These are phyloP conservation scores for Mesochorus sp. DNA, from an alignment of 2,888 invertebrate species.

Conservation along the genomic window DNA sequence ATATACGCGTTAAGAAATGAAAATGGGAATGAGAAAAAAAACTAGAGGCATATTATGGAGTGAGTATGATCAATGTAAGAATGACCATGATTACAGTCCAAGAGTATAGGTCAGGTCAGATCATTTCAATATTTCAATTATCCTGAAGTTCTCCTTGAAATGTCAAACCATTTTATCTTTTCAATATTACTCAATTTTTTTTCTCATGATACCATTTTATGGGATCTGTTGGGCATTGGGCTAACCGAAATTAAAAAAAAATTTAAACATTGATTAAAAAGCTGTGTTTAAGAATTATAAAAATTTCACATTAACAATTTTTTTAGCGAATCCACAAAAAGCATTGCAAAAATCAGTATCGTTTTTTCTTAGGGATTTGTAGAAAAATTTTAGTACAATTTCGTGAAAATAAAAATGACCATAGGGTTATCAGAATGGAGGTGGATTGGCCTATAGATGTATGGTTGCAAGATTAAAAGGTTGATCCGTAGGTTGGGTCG, in stretches of 20 bases:
- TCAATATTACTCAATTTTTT: too few relatives aligned
- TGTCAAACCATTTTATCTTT: too few relatives aligned
- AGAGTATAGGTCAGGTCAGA: not conserved
- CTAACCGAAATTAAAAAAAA: too few relatives aligned
- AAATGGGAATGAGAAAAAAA: constrained; percentile 2
- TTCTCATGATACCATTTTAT: too few relatives aligned
- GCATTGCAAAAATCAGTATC: too few relatives aligned
- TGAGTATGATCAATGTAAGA: constrained; percentile 5
- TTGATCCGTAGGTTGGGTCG: constrained; percentile 47
- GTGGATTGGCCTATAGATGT: not conserved
- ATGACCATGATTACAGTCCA: constrained; percentile 6
- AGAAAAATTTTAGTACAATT: not conserved
- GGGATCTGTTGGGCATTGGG: too few relatives aligned
- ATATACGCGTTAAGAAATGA: not conserved
- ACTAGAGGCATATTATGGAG: not conserved
- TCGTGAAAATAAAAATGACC: not conserved
- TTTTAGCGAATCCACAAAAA: not conserved
- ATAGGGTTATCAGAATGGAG: not conserved
- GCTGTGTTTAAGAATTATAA: too few relatives aligned
- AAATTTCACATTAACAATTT: too few relatives aligned
- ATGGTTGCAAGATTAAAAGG: constrained; percentile 51
- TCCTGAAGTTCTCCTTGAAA: too few relatives aligned
- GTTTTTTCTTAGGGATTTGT: not conserved
- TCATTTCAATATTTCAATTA: too few relatives aligned
- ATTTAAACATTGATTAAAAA: too few relatives aligned